Conservation (phyloP, 2,797 vertebrate genomes). For the Sebastes flavidus region DNA sequence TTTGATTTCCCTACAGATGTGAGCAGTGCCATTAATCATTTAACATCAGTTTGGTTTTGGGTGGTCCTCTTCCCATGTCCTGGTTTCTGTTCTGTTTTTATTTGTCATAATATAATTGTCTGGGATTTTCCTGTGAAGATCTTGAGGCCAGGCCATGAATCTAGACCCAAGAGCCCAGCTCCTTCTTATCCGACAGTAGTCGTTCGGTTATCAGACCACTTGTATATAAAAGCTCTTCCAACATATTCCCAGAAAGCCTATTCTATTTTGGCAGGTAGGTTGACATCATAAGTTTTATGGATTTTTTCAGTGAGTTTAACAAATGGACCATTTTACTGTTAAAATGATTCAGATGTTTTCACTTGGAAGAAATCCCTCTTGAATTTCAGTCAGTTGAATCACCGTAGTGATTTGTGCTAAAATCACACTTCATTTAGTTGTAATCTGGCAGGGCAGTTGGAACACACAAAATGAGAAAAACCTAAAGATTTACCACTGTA, state of each 20-base stretch:
- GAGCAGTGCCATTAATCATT: not conserved
- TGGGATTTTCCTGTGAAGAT: not conserved
- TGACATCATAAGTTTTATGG: not conserved
- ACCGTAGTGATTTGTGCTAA: not conserved
- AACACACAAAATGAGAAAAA: not conserved
- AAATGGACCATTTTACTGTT: not conserved
- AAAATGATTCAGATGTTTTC: not conserved
- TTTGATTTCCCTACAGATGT: not conserved
- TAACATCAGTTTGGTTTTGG: not conserved
- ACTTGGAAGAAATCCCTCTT: not conserved
- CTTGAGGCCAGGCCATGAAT: not conserved
- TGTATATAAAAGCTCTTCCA: not conserved
- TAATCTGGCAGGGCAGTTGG: not conserved
- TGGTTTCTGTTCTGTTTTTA: not conserved
- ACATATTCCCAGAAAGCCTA: constrained; percentile 10
- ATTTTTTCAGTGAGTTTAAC: constrained; percentile 1
- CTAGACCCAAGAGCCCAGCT: not conserved
- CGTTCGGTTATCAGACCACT: not conserved
- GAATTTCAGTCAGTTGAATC: constrained; percentile 14
- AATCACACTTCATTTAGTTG: not conserved
- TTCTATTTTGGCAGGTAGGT: not conserved
- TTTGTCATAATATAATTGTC: not conserved
- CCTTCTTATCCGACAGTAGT: not conserved
- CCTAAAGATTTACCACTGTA: not conserved
- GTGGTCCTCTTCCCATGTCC: not conserved